Evolutionary conservation across 2,888 invertebrate genomes (phyloP).

Genomic region (Podotricha telesiphe): DNA sequence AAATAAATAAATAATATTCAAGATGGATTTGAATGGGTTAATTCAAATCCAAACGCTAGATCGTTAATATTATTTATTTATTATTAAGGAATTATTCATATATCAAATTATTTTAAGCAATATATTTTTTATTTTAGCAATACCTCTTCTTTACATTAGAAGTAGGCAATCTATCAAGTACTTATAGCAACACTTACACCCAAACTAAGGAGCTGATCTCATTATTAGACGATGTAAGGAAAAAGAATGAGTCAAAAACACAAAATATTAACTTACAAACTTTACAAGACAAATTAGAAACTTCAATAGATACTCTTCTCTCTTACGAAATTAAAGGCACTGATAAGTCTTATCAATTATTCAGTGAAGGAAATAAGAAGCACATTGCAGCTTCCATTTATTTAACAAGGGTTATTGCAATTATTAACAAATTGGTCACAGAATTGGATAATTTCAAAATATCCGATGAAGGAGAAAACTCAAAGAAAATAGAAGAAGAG

Average conservation of each 20-base stretch:
- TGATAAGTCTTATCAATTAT: conserved; percentile 57
- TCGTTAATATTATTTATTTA: too few species aligned
- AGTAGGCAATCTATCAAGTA: conserved; percentile 62
- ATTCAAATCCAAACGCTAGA: too few species aligned
- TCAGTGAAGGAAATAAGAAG: conserved; percentile 63
- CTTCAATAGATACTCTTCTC: conserved; percentile 58
- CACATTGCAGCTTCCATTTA: conserved; percentile 62
- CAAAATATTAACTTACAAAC: conserved; percentile 55
- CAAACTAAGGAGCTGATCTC: conserved; percentile 56
- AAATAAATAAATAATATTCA: too few species aligned
- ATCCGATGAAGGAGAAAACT: conserved; percentile 48
- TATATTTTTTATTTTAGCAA: too few species aligned
- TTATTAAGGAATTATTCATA: neutral
- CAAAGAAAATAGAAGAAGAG: conserved; percentile 54
- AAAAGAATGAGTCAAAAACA: conserved; percentile 54
- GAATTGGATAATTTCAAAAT: conserved; percentile 52
- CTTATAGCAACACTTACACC: conserved; percentile 60
- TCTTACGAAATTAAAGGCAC: conserved; percentile 60
- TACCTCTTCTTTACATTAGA: conserved; percentile 66
- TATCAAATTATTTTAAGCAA: neutral
- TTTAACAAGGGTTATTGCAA: conserved; percentile 63
- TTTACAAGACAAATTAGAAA: conserved; percentile 58
- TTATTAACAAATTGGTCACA: conserved; percentile 61
- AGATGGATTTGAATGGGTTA: too few species aligned
- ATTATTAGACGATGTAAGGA: conserved; percentile 53